These are phyloP conservation scores for Philereme vetulata DNA, from an alignment of 2,888 invertebrate genomes.

Conservation along the genomic window DNA sequence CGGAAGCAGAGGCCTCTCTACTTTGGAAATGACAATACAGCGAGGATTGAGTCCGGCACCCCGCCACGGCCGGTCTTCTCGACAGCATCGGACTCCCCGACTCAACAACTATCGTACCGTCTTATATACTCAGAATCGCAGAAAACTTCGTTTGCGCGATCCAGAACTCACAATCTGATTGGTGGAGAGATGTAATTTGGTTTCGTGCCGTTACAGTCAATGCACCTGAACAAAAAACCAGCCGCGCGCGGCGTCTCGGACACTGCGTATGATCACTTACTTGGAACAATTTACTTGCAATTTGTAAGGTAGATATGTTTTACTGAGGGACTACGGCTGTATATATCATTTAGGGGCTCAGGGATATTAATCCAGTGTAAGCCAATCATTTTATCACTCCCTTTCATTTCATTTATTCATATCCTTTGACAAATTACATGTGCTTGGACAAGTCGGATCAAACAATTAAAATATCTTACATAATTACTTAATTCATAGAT, in stretches of 20 bases:
- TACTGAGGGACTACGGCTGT: too few relatives aligned
- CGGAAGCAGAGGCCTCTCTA: conserved; percentile 81
- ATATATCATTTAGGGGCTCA: too few relatives aligned
- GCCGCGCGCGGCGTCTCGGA: conserved; percentile 42
- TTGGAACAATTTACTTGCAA: neutral
- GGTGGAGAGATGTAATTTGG: conserved; percentile 54
- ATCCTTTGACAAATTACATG: too few relatives aligned
- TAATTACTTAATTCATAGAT: too few relatives aligned
- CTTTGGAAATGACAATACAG: conserved; percentile 62
- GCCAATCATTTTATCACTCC: too few relatives aligned
- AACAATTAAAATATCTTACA: too few relatives aligned
- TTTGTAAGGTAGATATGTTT: too few relatives aligned
- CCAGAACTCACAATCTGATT: conserved; percentile 56
- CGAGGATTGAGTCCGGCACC: conserved; percentile 81
- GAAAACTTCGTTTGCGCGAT: conserved; percentile 67
- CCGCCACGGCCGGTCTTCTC: conserved; percentile 79
- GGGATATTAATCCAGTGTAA: too few relatives aligned
- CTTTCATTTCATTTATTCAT: too few relatives aligned
- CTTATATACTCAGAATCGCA: conserved; percentile 48
- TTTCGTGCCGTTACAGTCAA: conserved; percentile 72
- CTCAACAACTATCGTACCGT: neutral
- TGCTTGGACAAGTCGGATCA: too few relatives aligned
- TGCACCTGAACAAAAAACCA: conserved; percentile 64
- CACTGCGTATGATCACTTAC: conserved; percentile 26
- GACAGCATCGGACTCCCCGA: conserved; percentile 80